phyloP scores from a whole-genome alignment of 2,797 vertebrate species.

The Uromys caudimaculatus region DNA sequence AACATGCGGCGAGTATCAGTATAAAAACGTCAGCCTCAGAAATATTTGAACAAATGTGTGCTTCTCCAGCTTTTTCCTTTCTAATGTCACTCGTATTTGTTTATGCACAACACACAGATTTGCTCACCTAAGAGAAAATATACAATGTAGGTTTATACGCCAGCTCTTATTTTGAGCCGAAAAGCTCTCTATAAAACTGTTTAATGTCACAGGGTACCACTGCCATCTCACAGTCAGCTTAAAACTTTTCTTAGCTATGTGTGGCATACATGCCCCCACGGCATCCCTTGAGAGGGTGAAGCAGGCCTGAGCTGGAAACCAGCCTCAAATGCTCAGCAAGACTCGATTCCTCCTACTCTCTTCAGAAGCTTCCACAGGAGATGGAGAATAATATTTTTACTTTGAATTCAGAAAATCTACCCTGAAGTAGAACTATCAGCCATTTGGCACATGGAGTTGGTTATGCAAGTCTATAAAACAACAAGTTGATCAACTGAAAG shows the following conservation, averaged over 20 bases:
- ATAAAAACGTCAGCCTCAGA: not conserved
- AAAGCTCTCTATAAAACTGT: slow-evolving; percentile 27
- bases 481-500: not conserved
- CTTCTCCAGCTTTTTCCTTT: slow-evolving; percentile 32
- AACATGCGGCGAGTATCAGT: not conserved
- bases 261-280: not conserved
- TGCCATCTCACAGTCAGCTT: not conserved
- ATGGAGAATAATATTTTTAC: not conserved
- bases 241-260: not conserved
- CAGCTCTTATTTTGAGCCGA: slow-evolving; percentile 19
- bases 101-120: slow-evolving; percentile 32
- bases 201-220: not conserved
- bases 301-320: too few species aligned
- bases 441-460: not conserved
- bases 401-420: slow-evolving; percentile 25
- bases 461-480: slow-evolving; percentile 26
- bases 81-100: slow-evolving; percentile 16
- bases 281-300: too few species aligned
- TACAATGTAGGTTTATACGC: not conserved
- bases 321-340: not conserved
- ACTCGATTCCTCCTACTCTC: not conserved
- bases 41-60: slow-evolving; percentile 21
- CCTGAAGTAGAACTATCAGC: slow-evolving; percentile 6
- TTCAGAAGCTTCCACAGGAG: not conserved
- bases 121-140: slow-evolving; percentile 42